Conservation (phyloP, 2,888 invertebrate species). For the Crematogaster levior region DNA sequence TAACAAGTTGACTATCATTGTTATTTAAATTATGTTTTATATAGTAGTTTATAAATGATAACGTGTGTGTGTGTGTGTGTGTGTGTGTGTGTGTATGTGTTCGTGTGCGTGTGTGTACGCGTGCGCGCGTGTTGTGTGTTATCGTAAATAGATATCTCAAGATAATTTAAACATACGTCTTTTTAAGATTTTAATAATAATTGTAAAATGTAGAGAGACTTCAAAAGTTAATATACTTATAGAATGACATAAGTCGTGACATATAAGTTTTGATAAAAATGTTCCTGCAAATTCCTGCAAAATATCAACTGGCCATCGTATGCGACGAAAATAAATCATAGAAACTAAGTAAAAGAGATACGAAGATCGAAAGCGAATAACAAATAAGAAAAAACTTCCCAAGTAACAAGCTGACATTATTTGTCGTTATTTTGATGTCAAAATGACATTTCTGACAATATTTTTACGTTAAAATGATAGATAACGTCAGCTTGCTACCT, state of each 20-base stretch:
- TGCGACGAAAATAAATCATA: not conserved
- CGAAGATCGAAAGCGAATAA: conserved; percentile 33
- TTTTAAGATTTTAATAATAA: too few species aligned
- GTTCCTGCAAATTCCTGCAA: not conserved
- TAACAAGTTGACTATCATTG: not conserved
- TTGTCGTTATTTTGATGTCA: too few species aligned
- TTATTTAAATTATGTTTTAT: conserved; percentile 10
- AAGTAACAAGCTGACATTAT: too few species aligned
- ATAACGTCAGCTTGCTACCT: too few species aligned
- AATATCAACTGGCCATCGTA: not conserved
- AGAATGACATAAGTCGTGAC: not conserved
- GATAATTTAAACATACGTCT: too few species aligned
- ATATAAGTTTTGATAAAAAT: not conserved
- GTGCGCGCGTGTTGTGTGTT: too few species aligned
- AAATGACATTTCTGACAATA: too few species aligned
- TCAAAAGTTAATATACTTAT: not conserved
- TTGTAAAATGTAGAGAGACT: not conserved
- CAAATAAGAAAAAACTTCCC: conserved; percentile 12
- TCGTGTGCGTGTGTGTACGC: too few species aligned
- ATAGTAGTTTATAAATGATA: not conserved
- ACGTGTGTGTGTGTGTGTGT: not conserved
- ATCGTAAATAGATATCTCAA: too few species aligned
- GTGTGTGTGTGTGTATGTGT: too few species aligned
- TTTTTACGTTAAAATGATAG: too few species aligned
- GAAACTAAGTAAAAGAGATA: conserved; percentile 8